Evolutionary conservation across 2,888 invertebrate genomes (phyloP), one percentile per base, ranked within the genome.

Genomic region (Metopia argyrocephala): DNA sequence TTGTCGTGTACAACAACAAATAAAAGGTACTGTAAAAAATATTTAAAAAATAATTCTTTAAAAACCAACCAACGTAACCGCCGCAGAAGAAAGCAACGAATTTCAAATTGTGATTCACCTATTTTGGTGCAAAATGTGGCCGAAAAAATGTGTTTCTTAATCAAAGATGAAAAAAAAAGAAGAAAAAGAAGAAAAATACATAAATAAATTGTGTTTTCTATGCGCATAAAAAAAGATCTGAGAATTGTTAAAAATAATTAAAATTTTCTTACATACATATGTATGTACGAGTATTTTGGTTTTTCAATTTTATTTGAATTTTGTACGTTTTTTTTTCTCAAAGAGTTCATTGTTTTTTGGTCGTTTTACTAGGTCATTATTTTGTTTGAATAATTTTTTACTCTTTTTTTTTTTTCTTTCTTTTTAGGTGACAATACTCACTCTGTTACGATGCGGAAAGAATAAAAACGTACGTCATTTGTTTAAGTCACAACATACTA

Each of bases 41-140:
- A n/a, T n/a, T n/a, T n/a, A n/a, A n/a, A n/a, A n/a, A n/a, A n/a
- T n/a, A n/a, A n/a, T n/a, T n/a, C n/a, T n/a, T n/a, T n/a, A n/a
- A n/a, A n/a, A n/a, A n/a, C 31, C 18, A 38, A 25, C 15, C 18
- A 28, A 25, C 5, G 21, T 46, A 27, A 15, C 50, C n/a, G n/a
- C n/a, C n/a, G n/a, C n/a, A n/a, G n/a, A 48, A 12, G 38, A 38
- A 38, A 38, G 38, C 38, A 38, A 38, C 38, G 38, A 38, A 38
- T 12, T 38, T 38, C 27, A 68, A 69, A 64, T 64, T 76, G 80
- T 80, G 80, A 80, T 71, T 80, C 76, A 80, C 73, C 68, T 45
- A 62, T 73, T 64, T 76, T 5, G 61, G 45, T 20, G 56, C 38
- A 73, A 75, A 71, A 73, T 78, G 66, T 73, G 66, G 66, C 50